Evolutionary conservation across 2,113 vertebrate species (phyloP), one percentile per base, ranked within the genome.

Genomic region (Sigmodon hispidus): DNA sequence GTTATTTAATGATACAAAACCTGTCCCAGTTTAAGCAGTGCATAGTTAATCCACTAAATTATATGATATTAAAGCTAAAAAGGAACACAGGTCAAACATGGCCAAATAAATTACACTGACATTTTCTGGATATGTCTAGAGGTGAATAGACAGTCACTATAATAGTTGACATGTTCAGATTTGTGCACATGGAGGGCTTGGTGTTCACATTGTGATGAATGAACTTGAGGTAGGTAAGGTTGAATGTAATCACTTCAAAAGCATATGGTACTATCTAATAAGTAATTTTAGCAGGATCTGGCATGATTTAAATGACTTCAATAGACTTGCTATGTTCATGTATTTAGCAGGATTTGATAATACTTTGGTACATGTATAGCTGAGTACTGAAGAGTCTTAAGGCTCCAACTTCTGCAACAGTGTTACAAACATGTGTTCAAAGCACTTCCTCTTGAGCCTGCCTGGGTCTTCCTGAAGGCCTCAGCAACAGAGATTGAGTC

Each of bases 81-180:
- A 34, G 57, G 61, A 7, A 4, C 34, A 22, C 26, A 48, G n/a
- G 52, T 80, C 70, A 90, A 85, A 29, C 3, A 73, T 3, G 3
- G 9, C 8, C 26, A 48, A 3, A 36, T 45, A 83, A 65, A 81
- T 76, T 91, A 81, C 7, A 24, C 15, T 92, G 67, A n/a, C 1
- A 67, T 83, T 89, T 96, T 91, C 69, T 92, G 90, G 84, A 55
- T 67, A 13, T 63, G 67, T 83, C 67, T 55, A 21, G 52, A 89
- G 69, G 75, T 40, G 31, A 93, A 52, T 36, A 48, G 6, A 21
- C 91, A 94, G 22, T 2, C 9, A 15, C 21, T 86, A 52, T 16
- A 7, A 6, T 22, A n/a, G 29, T 61, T 72, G 55, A 59, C 8
- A 75, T 69, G 31, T 90, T 94, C 22, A 50, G 17, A 89, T 83